phyloP scores from a whole-genome alignment of 2,888 invertebrate species.

The Dasypolia templi region DNA sequence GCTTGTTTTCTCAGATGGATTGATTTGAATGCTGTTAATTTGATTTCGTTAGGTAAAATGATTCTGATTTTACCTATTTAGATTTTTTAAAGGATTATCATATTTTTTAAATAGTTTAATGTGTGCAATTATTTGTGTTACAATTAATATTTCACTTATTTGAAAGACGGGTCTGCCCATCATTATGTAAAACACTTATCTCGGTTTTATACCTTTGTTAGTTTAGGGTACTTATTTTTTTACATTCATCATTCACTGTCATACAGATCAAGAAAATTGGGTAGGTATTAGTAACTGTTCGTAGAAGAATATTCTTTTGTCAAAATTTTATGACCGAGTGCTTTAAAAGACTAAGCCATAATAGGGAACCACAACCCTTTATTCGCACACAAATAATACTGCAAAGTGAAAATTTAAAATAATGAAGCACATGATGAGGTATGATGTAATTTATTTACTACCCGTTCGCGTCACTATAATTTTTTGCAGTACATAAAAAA shows the following conservation, averaged over 20 bases:
- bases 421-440: conserved; percentile 2
- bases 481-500: conserved; percentile 34
- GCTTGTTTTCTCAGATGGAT: conserved; percentile 73
- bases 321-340: background rate
- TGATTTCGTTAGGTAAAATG: conserved; percentile 42
- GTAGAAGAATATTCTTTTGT: too few species aligned
- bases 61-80: conserved; percentile 7
- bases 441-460: conserved; percentile 16
- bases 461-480: conserved; percentile 12
- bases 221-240: background rate
- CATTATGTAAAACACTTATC: background rate
- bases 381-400: background rate
- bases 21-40: conserved; percentile 60
- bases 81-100: background rate
- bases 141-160: background rate
- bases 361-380: background rate
- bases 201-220: background rate
- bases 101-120: too few species aligned
- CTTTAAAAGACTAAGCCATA: background rate
- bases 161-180: too few species aligned
- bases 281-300: too few species aligned
- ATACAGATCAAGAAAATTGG: background rate
- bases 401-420: background rate
- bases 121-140: background rate
- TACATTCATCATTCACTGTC: background rate